Evolutionary conservation across 2,888 invertebrate genomes (phyloP), one percentile per base, ranked within the genome.

Genomic region (Luffia ferchaultella): DNA sequence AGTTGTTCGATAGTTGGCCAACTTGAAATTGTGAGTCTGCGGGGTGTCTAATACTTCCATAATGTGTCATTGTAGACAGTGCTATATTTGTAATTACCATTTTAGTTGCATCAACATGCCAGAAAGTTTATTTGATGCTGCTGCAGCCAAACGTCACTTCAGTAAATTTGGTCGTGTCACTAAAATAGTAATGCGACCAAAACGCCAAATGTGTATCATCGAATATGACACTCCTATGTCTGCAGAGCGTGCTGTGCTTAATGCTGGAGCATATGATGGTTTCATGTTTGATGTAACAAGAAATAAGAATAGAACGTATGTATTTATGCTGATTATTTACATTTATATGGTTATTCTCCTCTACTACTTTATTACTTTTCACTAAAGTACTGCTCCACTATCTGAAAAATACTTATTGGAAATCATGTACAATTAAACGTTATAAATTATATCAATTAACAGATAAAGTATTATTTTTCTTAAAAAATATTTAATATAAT

Each of bases 161-260:
- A 79, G 87, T 17, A 87, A 89, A 62, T 95, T 89, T 76, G 95
- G 95, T 0, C 85, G 80, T 42, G 87, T 93, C 1, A 85, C 85
- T 15, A 87, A 87, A 55, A 87, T 93, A 48, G 85, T 87, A 41
- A 73, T 92, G 49, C 86, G 88, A 48, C 88, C 89, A 0, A 88
- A 86, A 52, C 87, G 88, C 48, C 84, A 85, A 52, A 85, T 85
- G 57, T 92, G 93, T 56, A 86, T 88, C 0, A 85, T 93, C 7
- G 90, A 90, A 61, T 95, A 91, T 74, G 85, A 86, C 42, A 86
- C 77, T 41, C 85, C 87, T 48, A 82, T 76, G 19, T 83, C 86
- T 46, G 89, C 87, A 0, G 85, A 85, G 48, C 71, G 74, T 20
- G 91, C 91, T 0, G 73, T 87, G 17, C 69, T 86, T 1, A 87